These are phyloP conservation scores for Myzus persicae DNA, from an alignment of 1,140 invertebrate genomes.

Conservation along the genomic window DNA sequence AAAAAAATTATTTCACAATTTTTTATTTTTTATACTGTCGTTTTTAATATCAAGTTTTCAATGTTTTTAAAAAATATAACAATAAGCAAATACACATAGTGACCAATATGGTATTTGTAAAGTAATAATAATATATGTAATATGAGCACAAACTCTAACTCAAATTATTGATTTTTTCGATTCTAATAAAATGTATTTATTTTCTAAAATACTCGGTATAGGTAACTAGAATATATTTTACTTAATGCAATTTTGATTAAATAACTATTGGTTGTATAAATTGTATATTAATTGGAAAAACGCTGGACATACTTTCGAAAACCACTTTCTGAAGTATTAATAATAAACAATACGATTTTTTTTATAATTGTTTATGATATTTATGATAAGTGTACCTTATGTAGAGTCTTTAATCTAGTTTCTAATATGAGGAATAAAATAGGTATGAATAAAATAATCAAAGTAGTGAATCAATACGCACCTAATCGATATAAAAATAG, in stretches of 20 bases:
- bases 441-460: neutral
- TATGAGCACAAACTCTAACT: neutral
- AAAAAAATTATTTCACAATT: neutral
- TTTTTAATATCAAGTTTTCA: neutral
- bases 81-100: neutral
- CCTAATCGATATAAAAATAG: neutral
- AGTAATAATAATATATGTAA: neutral
- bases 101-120: neutral
- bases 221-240: neutral
- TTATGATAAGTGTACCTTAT: neutral
- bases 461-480: neutral
- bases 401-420: neutral
- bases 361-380: neutral
- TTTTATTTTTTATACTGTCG: neutral
- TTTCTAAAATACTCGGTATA: no score
- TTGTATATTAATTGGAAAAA: neutral
- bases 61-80: neutral
- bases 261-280: neutral
- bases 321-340: neutral
- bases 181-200: no score
- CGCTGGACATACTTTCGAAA: neutral
- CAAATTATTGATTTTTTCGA: no score
- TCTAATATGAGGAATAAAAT: no score
- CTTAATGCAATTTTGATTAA: neutral
- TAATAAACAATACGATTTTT: neutral